Evolutionary conservation across 2,797 vertebrate genomes (phyloP), one percentile per base, ranked within the genome.

Genomic region (Rhynchotus rufescens): DNA sequence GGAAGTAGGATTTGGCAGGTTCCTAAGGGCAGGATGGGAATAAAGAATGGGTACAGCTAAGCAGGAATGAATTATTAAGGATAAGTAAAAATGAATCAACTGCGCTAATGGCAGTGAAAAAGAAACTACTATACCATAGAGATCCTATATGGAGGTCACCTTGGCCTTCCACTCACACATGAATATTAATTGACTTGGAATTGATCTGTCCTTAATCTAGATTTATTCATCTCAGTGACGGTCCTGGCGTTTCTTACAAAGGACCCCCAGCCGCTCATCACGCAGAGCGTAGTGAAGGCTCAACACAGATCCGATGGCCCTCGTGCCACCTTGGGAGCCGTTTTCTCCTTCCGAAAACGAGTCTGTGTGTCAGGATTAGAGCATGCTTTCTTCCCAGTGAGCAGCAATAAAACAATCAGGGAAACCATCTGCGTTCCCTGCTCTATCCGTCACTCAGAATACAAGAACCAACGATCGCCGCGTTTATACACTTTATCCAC

Each of bases 41-140:
- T 90, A 90, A 96, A 95, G 86, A 92, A 94, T 13, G 14, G 45
- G 61, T 38, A 45, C 44, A 82, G 84, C 75, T 75, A 54, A 62
- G 92, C 56, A 74, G 78, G 84, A 75, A 89, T 80, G 87, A 94
- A 75, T 93, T 94, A 75, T 74, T 80, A 80, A 90, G 67, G 67
- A 80, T 73, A 89, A 92, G 93, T 95, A 92, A 93, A 95, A 94
- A 93, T 80, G 73, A 92, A 86, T 95, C 89, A 90, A 77, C 81
- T 51, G 61, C 89, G 86, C 54, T 95, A 92, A 92, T 73, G 67
- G 72, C 79, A 91, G 61, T 74, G 74, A 86, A 47, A 89, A 85
- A 78, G 76, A 85, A 90, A 57, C 72, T 89, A 83, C 90, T 83
- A 28, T 52, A 92, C 26, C 88, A 89, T 0, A 75, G 75, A 92